Base-by-base conservation (phyloP, 2,888 invertebrate genomes). In the Noctuana brunneofusca region DNA sequence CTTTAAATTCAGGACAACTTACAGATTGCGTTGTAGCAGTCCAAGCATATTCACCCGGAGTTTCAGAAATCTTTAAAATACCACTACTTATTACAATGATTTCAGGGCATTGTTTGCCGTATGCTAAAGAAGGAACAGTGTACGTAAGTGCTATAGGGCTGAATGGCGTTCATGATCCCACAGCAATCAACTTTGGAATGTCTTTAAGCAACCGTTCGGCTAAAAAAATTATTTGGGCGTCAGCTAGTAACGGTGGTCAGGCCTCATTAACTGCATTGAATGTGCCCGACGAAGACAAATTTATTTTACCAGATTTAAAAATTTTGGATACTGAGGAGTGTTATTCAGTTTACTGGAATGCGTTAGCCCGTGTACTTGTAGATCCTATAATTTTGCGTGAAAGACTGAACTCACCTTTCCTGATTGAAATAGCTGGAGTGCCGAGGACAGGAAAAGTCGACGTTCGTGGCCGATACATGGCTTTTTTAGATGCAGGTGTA, bases 401-500 rank as follows among this genome's bases (percentile, higher is more conserved):
- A 11, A 77, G 86, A 70, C 65, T 90, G 59, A 67, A 70, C 12
- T 66, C 72, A 12, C 78, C 79, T 8, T 80, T 91, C 65, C 58
- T 84, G 14, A 66, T 91, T 38, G 91, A 91, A 75, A 59, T 90
- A n/a, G 90, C 91, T 46, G 90, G 86, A 16, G 80, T 89, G 5
- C 87, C 89, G 12, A 83, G 66, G 67, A 1, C 64, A 11, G 89
- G 87, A 0, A 91, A 89, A 81, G 59, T 76, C 16, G 91, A 91
- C 22, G 68, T 83, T 2, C 78, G 89, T 58, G 85, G 86, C 14
- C 81, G 84, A 27, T 91, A 84, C 64, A 84, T 88, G 81, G 87
- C 83, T 12, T 81, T 80, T 62, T 65, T 89, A 11, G 87, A 89
- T 66, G 84, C 81, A 12, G 74, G 75, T 59, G 84, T 79, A 2